Conservation (phyloP, 92 coral and sea anemone species). For the Parazoanthus darwini region DNA sequence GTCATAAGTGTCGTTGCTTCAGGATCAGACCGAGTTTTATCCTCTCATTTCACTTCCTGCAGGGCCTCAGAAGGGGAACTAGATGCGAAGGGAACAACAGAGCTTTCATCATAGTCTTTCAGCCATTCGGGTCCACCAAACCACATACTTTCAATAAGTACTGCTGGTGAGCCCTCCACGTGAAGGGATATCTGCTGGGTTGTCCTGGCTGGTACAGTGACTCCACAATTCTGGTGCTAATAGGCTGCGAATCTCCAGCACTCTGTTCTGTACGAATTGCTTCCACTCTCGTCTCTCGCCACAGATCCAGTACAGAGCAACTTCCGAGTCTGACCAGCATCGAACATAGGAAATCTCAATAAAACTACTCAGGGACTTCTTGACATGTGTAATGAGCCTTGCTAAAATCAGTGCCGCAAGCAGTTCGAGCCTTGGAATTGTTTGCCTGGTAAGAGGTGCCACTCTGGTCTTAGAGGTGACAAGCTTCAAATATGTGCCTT, state of each 20-base stretch:
- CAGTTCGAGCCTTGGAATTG: constrained; percentile 38
- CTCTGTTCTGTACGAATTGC: constrained; percentile 33
- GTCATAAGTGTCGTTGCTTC: constrained; percentile 33
- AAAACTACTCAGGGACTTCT: background rate
- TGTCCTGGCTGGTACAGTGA: constrained; percentile 34
- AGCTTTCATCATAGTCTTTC: constrained; percentile 3
- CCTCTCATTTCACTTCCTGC: constrained; percentile 37
- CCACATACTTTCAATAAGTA: constrained; percentile 39
- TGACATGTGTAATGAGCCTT: constrained; percentile 31
- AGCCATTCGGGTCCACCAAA: constrained; percentile 53
- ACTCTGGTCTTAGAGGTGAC: constrained; percentile 38
- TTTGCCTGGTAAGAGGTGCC: constrained; percentile 37
- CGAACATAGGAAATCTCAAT: constrained; percentile 18
- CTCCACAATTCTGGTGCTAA: constrained; percentile 51
- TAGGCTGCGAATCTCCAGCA: constrained; percentile 33
- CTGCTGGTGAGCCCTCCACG: constrained; percentile 38
- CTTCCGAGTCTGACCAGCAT: constrained; percentile 46
- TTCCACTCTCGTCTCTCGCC: constrained; percentile 48
- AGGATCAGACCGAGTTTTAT: background rate
- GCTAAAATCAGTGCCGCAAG: constrained; percentile 33
- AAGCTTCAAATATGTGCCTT: constrained; percentile 18
- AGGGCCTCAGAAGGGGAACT: constrained; percentile 6
- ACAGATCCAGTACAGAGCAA: constrained; percentile 49
- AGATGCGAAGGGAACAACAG: constrained; percentile 1
- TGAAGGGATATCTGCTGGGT: constrained; percentile 48